Conservation (phyloP, 2,888 invertebrate species). For the Julus scandinavius region DNA sequence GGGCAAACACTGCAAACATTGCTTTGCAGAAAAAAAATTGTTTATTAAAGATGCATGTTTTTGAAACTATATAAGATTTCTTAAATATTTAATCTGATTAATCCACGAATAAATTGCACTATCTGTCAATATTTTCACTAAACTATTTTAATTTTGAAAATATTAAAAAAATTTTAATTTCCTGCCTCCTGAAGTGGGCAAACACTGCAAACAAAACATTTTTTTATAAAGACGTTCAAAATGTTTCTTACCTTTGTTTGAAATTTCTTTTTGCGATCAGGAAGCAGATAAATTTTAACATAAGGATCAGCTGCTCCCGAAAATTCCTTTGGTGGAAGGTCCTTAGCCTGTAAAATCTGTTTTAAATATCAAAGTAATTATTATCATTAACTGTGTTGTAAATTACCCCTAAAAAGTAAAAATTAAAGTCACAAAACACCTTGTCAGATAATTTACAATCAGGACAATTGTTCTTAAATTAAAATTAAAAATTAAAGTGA, state of each 20-base stretch:
- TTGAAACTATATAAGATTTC: too few species aligned
- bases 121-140: too few species aligned
- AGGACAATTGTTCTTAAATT: neutral
- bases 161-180: too few species aligned
- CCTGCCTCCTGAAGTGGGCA: too few species aligned
- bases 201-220: too few species aligned
- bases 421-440: neutral
- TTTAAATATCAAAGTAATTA: neutral
- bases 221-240: too few species aligned
- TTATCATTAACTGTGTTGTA: neutral
- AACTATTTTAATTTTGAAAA: too few species aligned
- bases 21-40: too few species aligned
- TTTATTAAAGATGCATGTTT: too few species aligned
- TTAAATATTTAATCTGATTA: too few species aligned
- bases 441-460: neutral
- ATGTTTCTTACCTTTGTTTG: constrained; percentile 74
- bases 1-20: neutral
- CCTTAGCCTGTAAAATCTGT: constrained; percentile 78
- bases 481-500: neutral
- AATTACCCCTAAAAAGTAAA: neutral
- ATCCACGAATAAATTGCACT: too few species aligned
- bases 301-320: constrained; percentile 88
- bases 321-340: constrained; percentile 85
- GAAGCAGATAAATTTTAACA: constrained; percentile 84
- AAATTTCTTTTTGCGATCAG: constrained; percentile 86